These are phyloP conservation scores for Onychomys arenicola DNA, from an alignment of 2,797 vertebrate genomes.

Conservation along the genomic window DNA sequence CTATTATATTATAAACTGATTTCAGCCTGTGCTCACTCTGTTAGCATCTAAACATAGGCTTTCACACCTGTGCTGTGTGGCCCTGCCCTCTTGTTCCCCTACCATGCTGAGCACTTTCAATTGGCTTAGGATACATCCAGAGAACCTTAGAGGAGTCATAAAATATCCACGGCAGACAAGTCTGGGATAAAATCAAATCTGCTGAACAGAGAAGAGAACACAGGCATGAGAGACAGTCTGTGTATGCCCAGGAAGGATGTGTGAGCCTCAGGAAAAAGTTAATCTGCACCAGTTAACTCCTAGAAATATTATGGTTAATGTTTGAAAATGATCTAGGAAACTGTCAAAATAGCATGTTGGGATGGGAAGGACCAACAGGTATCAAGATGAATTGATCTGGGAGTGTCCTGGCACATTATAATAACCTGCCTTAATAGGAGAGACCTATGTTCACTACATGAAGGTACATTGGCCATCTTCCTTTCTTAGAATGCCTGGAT, in stretches of 20 bases:
- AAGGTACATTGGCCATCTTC: neutral
- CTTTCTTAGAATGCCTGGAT: neutral
- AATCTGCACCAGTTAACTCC: neutral
- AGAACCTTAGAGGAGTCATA: neutral
- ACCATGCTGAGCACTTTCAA: neutral
- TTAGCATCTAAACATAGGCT: neutral
- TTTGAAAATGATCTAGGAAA: neutral
- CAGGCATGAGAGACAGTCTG: neutral
- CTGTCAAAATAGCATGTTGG: neutral
- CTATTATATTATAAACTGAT: neutral
- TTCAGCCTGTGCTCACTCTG: neutral
- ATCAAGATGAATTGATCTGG: neutral
- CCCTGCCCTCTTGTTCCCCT: accelerated
- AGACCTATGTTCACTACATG: neutral
- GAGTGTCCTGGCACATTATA: neutral
- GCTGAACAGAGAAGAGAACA: neutral
- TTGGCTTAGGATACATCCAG: neutral
- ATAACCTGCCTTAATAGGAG: neutral
- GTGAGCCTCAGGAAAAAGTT: neutral
- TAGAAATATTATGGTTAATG: neutral
- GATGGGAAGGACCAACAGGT: neutral
- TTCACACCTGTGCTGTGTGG: neutral
- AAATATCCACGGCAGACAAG: neutral
- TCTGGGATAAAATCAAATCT: neutral
- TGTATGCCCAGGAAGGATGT: neutral